Percentiles rank a stretch among this genome's conserved stretches.
Evolutionary conservation across 2,797 vertebrate genomes (phyloP).

Genomic region (Eulemur coronatus): DNA sequence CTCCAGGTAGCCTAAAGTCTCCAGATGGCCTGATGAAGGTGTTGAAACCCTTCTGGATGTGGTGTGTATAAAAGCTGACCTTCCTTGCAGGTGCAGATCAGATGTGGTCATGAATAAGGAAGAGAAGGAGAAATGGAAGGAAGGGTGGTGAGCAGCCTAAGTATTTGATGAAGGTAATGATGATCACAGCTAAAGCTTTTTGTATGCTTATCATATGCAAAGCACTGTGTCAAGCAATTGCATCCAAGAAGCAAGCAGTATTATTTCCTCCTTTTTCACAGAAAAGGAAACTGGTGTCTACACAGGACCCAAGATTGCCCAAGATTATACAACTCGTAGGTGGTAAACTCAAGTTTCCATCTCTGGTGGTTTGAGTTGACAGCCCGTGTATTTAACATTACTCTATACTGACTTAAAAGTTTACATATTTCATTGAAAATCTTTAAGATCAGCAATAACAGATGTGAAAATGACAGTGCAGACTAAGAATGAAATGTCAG

Average conservation of each 20-base stretch:
- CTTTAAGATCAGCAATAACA: neutral
- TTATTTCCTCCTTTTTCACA: neutral
- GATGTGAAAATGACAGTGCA: neutral
- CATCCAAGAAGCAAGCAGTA: neutral
- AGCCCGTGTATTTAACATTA: neutral
- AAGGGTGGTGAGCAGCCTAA: neutral
- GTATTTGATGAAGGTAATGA: neutral
- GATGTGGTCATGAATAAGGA: neutral
- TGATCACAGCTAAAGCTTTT: neutral
- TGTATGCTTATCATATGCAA: neutral
- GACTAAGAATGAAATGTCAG: neutral
- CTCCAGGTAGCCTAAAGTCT: neutral
- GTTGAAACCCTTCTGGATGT: neutral
- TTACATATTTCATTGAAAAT: neutral
- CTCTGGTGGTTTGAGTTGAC: neutral
- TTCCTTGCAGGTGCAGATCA: neutral
- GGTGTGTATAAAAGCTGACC: neutral
- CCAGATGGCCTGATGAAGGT: neutral
- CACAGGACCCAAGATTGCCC: neutral
- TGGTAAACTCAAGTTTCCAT: neutral
- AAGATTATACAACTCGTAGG: neutral
- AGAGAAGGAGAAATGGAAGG: neutral
- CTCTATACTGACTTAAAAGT: neutral
- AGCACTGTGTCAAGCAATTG: neutral
- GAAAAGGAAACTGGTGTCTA: neutral